phyloP scores from a whole-genome alignment of 23 tunicate genomes.

The Ascidia mentula region DNA sequence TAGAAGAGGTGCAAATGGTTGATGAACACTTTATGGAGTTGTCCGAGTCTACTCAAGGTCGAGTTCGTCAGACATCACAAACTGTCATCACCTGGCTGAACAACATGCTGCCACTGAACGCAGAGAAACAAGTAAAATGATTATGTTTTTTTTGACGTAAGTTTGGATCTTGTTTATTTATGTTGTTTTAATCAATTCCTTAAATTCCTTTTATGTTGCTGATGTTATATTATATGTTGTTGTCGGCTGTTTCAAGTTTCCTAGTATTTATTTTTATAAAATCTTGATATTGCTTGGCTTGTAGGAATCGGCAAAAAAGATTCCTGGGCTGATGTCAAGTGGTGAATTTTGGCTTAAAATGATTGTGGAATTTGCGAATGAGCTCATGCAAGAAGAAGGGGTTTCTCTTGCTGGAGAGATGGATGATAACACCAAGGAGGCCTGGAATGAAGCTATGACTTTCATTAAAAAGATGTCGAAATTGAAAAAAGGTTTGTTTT shows the following conservation, averaged over 20 bases:
- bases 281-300: too few relatives aligned
- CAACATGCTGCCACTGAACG: conserved; percentile 28
- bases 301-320: neutral
- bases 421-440: conserved; percentile 11
- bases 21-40: conserved; percentile 24
- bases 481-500: conserved; percentile 35
- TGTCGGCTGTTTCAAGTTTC: too few relatives aligned
- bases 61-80: conserved; percentile 1
- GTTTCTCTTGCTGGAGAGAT: neutral
- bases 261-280: too few relatives aligned
- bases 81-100: conserved; percentile 17
- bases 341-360: conserved; percentile 33
- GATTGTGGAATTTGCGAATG: conserved; percentile 19
- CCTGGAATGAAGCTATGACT: conserved; percentile 20
- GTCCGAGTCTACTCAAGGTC: conserved; percentile 9
- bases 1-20: conserved; percentile 19
- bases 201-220: too few relatives aligned
- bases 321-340: conserved; percentile 27
- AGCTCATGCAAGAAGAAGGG: neutral
- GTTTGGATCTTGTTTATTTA: too few relatives aligned
- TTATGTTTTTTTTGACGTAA: too few relatives aligned
- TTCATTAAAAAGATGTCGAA: conserved; percentile 18
- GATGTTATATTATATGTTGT: too few relatives aligned
- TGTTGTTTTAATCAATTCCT: too few relatives aligned
- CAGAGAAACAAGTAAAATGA: conserved; percentile 9